Evolutionary conservation across 2,888 invertebrate genomes (phyloP).

Genomic region (Troglohyphantes excavatus): DNA sequence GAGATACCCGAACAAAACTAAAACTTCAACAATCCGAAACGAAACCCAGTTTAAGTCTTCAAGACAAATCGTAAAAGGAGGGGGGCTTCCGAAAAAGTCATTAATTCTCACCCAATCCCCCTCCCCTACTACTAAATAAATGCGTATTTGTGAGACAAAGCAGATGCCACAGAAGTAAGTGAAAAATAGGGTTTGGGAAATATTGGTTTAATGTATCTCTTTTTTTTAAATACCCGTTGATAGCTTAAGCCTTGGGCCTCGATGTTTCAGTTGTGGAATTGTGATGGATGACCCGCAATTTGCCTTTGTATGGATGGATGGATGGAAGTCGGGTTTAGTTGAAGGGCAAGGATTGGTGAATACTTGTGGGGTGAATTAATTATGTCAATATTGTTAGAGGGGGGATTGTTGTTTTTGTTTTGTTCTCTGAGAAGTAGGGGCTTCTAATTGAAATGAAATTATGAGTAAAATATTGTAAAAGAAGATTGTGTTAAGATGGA

Average conservation of each 20-base stretch:
- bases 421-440: neutral
- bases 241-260: conserved; percentile 12
- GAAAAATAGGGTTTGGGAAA: conserved; percentile 45
- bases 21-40: conserved; percentile 7
- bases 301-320: conserved; percentile 1
- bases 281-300: conserved; percentile 33
- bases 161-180: conserved; percentile 55
- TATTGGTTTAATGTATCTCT: conserved; percentile 54
- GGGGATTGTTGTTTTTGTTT: neutral
- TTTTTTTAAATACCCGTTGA: conserved; percentile 19
- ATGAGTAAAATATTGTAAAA: neutral
- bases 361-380: neutral
- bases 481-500: no score
- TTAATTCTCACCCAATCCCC: conserved; percentile 31
- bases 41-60: conserved; percentile 30
- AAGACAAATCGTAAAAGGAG: conserved; percentile 33
- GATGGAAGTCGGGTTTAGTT: no score
- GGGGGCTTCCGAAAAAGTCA: conserved; percentile 47
- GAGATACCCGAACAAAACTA: neutral
- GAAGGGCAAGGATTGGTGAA: no score
- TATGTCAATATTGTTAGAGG: neutral
- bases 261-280: conserved; percentile 11
- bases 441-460: neutral
- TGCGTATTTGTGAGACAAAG: conserved; percentile 60
- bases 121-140: conserved; percentile 44